phyloP scores from a whole-genome alignment of 2,113 vertebrate genomes.

The Albula goreensis region DNA sequence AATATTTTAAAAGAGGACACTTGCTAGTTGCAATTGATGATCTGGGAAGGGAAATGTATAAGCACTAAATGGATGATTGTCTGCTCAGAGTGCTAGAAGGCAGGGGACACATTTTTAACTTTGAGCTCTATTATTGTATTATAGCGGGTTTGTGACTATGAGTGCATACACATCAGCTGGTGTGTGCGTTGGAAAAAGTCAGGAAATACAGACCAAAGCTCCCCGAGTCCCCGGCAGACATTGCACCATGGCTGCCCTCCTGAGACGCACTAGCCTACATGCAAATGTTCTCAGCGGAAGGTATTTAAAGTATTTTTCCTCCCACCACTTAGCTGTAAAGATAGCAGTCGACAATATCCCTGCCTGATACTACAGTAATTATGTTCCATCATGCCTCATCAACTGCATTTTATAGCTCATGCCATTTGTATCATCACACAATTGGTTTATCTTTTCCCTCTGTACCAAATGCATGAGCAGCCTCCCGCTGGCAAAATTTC shows the following conservation, averaged over 20 bases:
- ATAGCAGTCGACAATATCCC: background rate
- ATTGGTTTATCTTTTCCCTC: slow-evolving; percentile 37
- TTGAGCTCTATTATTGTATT: background rate
- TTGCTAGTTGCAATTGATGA: no score
- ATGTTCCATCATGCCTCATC: slow-evolving; percentile 5
- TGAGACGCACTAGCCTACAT: background rate
- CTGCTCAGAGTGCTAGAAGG: background rate
- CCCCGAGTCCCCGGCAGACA: background rate
- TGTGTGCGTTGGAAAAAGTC: background rate
- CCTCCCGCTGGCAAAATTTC: slow-evolving; percentile 25
- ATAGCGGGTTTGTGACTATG: no score
- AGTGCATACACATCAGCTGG: background rate
- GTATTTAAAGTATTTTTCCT: background rate
- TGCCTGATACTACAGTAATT: background rate
- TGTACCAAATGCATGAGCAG: slow-evolving; percentile 35
- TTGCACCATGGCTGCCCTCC: background rate
- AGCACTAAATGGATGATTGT: no score
- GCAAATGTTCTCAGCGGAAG: background rate
- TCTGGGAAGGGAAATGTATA: no score
- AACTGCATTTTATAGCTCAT: slow-evolving; percentile 8
- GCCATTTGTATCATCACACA: slow-evolving; percentile 29
- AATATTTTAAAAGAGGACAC: no score
- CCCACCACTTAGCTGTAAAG: background rate
- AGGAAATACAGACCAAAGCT: background rate
- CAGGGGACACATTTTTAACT: background rate